A percentile compares a stretch with the other conserved stretches of the same genome.
Conservation (phyloP, 2,113 vertebrate species). For the Sylvilagus bachmani region DNA sequence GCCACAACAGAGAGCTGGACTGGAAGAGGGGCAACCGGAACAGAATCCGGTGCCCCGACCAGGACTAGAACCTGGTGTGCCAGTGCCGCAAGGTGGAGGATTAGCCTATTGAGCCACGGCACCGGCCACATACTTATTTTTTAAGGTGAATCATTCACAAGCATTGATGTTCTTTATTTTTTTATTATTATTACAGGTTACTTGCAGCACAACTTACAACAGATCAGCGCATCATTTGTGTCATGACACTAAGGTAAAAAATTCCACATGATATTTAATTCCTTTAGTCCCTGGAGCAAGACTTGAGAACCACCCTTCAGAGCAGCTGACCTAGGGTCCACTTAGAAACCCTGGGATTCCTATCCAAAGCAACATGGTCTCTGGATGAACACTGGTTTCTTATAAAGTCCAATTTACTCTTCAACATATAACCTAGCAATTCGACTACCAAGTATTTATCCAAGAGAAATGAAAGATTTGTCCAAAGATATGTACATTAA, state of each 20-base stretch:
- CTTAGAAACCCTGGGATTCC: slow-evolving; percentile 21
- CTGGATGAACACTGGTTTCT: slow-evolving; percentile 12
- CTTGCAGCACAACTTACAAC: neutral
- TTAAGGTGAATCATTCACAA: neutral
- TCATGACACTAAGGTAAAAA: neutral
- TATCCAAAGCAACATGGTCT: neutral
- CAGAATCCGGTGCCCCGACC: no score
- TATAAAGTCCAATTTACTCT: slow-evolving; percentile 37
- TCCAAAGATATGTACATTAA: slow-evolving; percentile 43
- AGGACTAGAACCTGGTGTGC: no score
- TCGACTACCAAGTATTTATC: slow-evolving; percentile 46
- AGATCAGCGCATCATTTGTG: neutral
- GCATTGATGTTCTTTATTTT: neutral
- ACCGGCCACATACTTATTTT: neutral
- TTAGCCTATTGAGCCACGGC: no score
- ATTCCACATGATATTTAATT: neutral
- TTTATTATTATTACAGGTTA: neutral
- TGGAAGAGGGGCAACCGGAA: no score
- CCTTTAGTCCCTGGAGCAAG: neutral
- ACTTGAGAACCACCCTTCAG: neutral
- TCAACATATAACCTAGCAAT: slow-evolving; percentile 11
- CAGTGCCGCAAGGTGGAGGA: no score
- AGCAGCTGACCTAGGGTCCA: neutral
- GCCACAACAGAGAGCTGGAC: no score
- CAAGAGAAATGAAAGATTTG: slow-evolving; percentile 62